Conservation (phyloP, 1,140 invertebrate species). For the Manduca sexta region DNA sequence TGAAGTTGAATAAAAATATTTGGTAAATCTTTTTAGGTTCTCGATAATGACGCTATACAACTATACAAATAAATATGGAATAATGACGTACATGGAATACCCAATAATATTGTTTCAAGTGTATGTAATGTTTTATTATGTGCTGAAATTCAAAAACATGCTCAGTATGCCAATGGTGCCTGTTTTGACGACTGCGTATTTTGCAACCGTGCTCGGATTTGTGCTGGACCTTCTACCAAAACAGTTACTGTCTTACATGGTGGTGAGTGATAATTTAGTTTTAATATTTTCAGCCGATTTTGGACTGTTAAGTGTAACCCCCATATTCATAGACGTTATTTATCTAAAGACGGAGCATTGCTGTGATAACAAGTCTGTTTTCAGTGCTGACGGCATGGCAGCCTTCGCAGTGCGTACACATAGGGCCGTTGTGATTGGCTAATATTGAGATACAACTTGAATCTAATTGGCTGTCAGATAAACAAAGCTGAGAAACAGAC, state of each 20-base stretch:
- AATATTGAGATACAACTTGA: too few relatives aligned
- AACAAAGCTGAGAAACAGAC: too few relatives aligned
- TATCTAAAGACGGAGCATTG: too few relatives aligned
- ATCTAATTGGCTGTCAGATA: too few relatives aligned
- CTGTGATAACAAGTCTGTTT: too few relatives aligned
- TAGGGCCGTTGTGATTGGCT: too few relatives aligned
- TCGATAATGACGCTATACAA: constrained; percentile 82
- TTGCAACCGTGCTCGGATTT: constrained; percentile 65
- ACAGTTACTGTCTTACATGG: constrained; percentile 72
- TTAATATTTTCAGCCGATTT: too few relatives aligned
- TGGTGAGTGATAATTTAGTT: constrained; percentile 70
- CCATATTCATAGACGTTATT: too few relatives aligned
- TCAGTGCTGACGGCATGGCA: too few relatives aligned
- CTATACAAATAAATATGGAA: constrained; percentile 78
- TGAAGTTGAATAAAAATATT: too few relatives aligned
- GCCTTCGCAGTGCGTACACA: too few relatives aligned
- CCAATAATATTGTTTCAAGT: constrained; percentile 81
- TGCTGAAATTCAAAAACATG: constrained; percentile 75
- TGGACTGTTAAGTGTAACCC: too few relatives aligned
- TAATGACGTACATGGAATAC: constrained; percentile 82
- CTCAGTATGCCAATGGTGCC: constrained; percentile 56
- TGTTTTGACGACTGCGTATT: constrained; percentile 65
- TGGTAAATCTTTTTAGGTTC: constrained; percentile 75
- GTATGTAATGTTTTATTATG: constrained; percentile 78
- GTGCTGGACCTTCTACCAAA: constrained; percentile 72